Base-by-base conservation (phyloP, 2,888 invertebrate genomes). In the Malthinus seriepunctatus region DNA sequence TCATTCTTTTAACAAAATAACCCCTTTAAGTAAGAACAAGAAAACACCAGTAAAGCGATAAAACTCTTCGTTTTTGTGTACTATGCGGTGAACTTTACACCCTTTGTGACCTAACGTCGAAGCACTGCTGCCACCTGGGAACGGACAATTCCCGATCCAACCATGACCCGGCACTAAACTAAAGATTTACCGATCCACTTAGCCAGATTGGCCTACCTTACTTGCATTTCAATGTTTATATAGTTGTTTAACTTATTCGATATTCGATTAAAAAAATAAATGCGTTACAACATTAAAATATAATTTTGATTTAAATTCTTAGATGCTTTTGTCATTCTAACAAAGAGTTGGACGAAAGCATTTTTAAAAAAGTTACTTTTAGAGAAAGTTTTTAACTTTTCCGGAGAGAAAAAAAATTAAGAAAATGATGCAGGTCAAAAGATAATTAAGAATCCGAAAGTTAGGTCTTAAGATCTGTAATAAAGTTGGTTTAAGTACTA, bases 151-250 rank as follows among this genome's bases (percentile, higher is more conserved):
- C 57, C 63, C 57, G 62, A 55, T 54, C 60, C 55, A 56, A 60
- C 58, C 56, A 52, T 63, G 53, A 59, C 67, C 61, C 58, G 63
- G 54, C 63, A 62, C 63, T 65, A 65, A 64, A 65, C 64, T 62
- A 62, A 57, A 65, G 67, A 67, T 67, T 67, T 67, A 65, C 63
- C 53, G 64, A 64, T 62, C 63, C 67, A 67, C 67, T 67, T 67
- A 67, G 63, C 63, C 62, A 65, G 67, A 67, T 67, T 67, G 64
- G 63, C 60, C 49, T 47, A 48, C 50, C 52, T 60, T 31, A 54
- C 59, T 54, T 51, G 51, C 59, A 55, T 51, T 51, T 51, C 33
- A 34, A 38, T 59, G 50, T 46, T 54, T 54, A 45, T 53, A 51
- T 44, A 48, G 7, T 46, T 14, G 32, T 39, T 47, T 47, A 54